Conservation (phyloP, 2,113 vertebrate species). For the Ivindomyrus marchei region DNA sequence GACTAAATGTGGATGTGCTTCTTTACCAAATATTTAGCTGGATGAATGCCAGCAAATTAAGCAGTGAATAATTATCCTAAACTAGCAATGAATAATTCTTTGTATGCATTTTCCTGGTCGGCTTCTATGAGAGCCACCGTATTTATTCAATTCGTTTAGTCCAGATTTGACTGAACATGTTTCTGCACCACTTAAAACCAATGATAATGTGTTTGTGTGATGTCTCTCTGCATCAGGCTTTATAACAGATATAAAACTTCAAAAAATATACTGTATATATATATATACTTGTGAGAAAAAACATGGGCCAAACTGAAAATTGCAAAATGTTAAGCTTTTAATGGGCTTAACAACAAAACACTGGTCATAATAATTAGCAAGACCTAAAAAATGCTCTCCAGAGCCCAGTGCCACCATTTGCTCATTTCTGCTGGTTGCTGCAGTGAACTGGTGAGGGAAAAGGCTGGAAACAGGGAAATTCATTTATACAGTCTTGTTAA, state of each 20-base stretch:
- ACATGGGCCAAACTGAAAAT: neutral
- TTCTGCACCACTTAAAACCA: neutral
- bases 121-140: neutral
- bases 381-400: neutral
- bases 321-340: neutral
- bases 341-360: neutral
- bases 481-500: neutral
- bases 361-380: neutral
- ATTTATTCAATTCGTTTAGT: neutral
- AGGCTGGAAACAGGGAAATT: too few relatives aligned
- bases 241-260: neutral
- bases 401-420: neutral
- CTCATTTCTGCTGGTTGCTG: neutral
- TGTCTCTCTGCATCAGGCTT: neutral
- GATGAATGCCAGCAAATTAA: neutral
- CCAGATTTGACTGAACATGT: neutral
- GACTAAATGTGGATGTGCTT: neutral
- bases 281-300: neutral
- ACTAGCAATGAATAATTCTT: neutral
- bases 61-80: neutral
- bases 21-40: neutral
- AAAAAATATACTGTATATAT: neutral
- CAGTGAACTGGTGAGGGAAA: neutral
- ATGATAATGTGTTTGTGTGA: neutral
- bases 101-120: neutral